Evolutionary conservation across 2,888 invertebrate species (phyloP).

Genomic region (Dolichomitus sp.): DNA sequence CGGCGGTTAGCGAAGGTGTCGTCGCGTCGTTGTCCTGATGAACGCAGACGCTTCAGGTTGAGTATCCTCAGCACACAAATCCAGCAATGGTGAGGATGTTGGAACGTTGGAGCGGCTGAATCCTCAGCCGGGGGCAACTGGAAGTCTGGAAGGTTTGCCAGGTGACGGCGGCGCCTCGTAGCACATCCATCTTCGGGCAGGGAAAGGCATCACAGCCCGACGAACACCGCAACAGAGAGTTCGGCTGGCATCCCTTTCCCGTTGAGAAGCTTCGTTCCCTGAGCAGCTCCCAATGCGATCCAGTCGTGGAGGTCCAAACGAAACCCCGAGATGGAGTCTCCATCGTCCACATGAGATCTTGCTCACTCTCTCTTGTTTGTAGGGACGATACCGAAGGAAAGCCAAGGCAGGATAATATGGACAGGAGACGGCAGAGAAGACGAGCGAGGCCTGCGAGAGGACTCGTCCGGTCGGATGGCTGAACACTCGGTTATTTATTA

Average conservation of each 20-base stretch:
- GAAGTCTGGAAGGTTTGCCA: constrained; percentile 78
- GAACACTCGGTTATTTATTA: constrained; percentile 80
- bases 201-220: constrained; percentile 49
- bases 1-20: constrained; percentile 52
- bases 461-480: constrained; percentile 65
- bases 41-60: constrained; percentile 11
- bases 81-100: constrained; percentile 11
- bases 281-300: constrained; percentile 33
- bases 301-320: constrained; percentile 45
- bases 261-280: constrained; percentile 31
- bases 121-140: constrained; percentile 63
- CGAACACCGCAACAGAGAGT: constrained; percentile 14
- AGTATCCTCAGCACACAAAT: neutral
- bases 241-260: constrained; percentile 33
- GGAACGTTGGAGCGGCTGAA: constrained; percentile 13
- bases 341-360: neutral
- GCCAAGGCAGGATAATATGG: constrained; percentile 16
- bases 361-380: neutral
- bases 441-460: constrained; percentile 46
- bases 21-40: constrained; percentile 39
- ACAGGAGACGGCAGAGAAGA: constrained; percentile 48
- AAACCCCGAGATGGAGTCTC: constrained; percentile 30
- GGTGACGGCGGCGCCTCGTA: constrained; percentile 85
- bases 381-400: neutral
- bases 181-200: constrained; percentile 83